Evolutionary conservation across 2,113 vertebrate genomes (phyloP), one percentile per base, ranked within the genome.

Genomic region (Vimba vimba): DNA sequence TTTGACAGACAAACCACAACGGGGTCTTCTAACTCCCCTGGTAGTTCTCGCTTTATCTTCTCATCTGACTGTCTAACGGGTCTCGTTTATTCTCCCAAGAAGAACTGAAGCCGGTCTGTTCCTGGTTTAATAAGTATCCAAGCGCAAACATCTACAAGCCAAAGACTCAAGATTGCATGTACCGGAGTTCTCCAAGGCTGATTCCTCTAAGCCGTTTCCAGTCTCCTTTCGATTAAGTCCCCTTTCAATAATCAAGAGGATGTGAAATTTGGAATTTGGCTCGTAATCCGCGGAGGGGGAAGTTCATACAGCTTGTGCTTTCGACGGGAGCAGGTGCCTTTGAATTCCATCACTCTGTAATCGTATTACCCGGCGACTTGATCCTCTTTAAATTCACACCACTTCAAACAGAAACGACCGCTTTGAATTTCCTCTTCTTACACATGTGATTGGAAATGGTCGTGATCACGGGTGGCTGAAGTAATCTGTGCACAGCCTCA

Each of bases 311-410:
- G 69, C 36, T 45, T 62, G 59, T 45, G 59, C 84, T 88, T 91
- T 91, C 83, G 11, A 73, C 88, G 89, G 83, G 86, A 93, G 83
- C 87, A 93, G 91, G 93, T 93, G 93, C 92, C 90, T 80, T 79
- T 84, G 86, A 93, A 94, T 93, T 94, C 92, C 90, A 93, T 91
- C 73, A 21, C 87, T 62, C 59, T 85, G 87, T 94, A 95, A 95
- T 94, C 93, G 85, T 91, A 95, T 95, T 95, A 95, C 55, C 73
- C 89, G 84, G 89, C 85, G 84, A 79, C 88, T 84, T 91, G 91
- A 94, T 94, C 92, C 89, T 91, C 91, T 92, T 93, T 90, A 88
- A 88, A 91, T 81, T 85, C 8, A 86, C 68, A 88, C 82, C 84
- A 75, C 90, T 82, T 59, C 27, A 75, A 80, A 81, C 12, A 82